Evolutionary conservation across 1,140 invertebrate genomes (phyloP).

Genomic region (Pollicipes pollicipes): DNA sequence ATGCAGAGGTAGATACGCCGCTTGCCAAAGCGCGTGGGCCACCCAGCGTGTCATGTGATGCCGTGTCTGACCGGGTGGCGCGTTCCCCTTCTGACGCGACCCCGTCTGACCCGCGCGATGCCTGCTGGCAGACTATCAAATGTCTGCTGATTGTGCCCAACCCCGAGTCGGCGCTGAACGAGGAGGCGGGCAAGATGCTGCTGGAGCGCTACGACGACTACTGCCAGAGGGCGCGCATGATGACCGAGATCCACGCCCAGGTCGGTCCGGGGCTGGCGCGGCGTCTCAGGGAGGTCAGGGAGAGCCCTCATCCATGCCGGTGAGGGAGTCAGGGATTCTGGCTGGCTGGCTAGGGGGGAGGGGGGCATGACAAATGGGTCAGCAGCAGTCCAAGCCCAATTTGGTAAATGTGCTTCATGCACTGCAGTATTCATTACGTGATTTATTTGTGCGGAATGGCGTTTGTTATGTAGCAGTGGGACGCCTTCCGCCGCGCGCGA

Average conservation of each 20-base stretch:
- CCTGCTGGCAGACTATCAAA: conserved; percentile 77
- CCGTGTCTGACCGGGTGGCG: no score
- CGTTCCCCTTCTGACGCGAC: no score
- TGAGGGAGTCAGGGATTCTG: conserved; percentile 3
- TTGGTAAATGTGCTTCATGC: conserved; percentile 4
- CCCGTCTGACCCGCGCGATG: no score
- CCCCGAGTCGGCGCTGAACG: conserved; percentile 82
- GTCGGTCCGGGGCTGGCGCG: conserved; percentile 14
- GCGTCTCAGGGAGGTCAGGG: no score
- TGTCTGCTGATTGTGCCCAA: conserved; percentile 85
- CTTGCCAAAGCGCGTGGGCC: no score
- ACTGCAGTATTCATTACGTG: not conserved
- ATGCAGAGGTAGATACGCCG: no score
- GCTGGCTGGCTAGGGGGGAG: conserved; percentile 1
- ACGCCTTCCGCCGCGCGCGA: no score
- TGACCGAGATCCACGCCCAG: conserved; percentile 83
- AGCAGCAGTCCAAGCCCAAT: no score
- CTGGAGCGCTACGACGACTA: conserved; percentile 83
- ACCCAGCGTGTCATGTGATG: no score
- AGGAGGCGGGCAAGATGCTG: conserved; percentile 78
- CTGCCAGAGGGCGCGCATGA: conserved; percentile 72
- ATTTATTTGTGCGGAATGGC: no score
- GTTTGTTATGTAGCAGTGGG: no score
- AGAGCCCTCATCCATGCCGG: not conserved
- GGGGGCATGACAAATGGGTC: not conserved